phyloP scores from a whole-genome alignment of 2,113 vertebrate genomes.

The Eudyptes chrysolophus region DNA sequence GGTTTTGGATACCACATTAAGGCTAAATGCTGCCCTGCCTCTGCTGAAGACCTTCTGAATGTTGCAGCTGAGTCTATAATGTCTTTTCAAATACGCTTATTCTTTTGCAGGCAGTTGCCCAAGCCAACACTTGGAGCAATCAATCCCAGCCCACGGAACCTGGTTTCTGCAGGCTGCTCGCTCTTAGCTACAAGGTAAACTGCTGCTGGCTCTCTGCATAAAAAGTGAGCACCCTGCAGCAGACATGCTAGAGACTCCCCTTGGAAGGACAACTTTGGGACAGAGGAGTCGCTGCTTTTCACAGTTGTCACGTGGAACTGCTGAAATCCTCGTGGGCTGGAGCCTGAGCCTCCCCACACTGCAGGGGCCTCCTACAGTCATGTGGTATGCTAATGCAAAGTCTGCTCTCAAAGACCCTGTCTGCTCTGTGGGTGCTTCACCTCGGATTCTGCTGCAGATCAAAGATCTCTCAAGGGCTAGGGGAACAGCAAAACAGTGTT shows the following conservation, averaged over 20 bases:
- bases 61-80: conserved; percentile 19
- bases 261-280: background rate
- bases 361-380: fast-evolving
- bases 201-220: background rate
- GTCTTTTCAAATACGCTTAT: background rate
- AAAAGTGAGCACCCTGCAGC: background rate
- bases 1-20: background rate
- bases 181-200: background rate
- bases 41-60: background rate
- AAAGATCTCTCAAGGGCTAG: background rate
- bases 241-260: fast-evolving
- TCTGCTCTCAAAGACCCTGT: fast-evolving
- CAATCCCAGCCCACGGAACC: background rate
- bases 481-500: background rate
- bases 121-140: background rate
- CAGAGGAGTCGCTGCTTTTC: background rate
- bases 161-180: background rate
- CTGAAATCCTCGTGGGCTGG: background rate
- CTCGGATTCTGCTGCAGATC: fast-evolving
- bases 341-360: fast-evolving
- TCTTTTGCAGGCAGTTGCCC: background rate
- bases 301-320: background rate
- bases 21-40: background rate
- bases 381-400: fast-evolving
- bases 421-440: fast-evolving